Evolutionary conservation across 2,888 invertebrate species (phyloP).

Genomic region (Camptogramma bilineatum): DNA sequence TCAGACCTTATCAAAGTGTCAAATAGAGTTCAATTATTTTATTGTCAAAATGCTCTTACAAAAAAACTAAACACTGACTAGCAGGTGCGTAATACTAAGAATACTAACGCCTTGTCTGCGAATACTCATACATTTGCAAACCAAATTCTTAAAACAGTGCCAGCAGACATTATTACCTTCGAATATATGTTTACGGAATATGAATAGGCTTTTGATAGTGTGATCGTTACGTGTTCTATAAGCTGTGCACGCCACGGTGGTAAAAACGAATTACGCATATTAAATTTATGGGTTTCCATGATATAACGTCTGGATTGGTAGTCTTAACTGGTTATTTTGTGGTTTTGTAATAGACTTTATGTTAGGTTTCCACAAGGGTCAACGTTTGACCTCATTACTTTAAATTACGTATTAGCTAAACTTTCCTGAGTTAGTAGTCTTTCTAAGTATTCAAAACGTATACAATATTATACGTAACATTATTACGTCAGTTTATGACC

Average conservation of each 20-base stretch:
- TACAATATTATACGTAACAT: not conserved
- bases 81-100: conserved; percentile 20
- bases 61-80: conserved; percentile 9
- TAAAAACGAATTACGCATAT: conserved; percentile 45
- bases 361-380: conserved; percentile 19
- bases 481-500: not conserved
- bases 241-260: conserved; percentile 28
- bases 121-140: conserved; percentile 32
- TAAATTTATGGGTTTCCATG: conserved; percentile 46
- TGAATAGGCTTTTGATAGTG: conserved; percentile 40
- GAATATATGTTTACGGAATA: conserved; percentile 44
- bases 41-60: not conserved
- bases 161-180: conserved; percentile 36
- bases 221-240: conserved; percentile 34
- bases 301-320: conserved; percentile 29
- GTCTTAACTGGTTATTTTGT: conserved; percentile 5
- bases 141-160: conserved; percentile 33
- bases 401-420: not conserved
- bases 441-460: not conserved
- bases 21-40: not conserved
- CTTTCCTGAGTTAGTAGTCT: not conserved
- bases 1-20: no score
- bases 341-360: conserved; percentile 4
- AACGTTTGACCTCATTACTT: conserved; percentile 13
- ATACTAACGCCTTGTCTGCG: conserved; percentile 21